Evolutionary conservation across 2,888 invertebrate species (phyloP), one percentile per base, ranked within the genome.

Genomic region (Trichogramma dendrolimi): DNA sequence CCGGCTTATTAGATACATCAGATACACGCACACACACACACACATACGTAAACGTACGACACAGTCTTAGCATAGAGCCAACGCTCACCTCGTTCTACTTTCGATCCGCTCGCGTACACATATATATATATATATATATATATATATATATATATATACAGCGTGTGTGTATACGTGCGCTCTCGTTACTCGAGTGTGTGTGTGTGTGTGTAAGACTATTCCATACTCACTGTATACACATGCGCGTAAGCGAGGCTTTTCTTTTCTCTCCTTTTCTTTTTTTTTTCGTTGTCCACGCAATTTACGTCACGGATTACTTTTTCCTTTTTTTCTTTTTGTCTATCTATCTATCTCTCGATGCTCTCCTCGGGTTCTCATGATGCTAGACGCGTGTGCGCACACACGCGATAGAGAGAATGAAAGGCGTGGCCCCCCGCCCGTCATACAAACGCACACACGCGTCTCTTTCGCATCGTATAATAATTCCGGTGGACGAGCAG

Each of bases 51-150:
- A 2, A 10, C 44, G 10, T 44, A 44, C 44, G 39, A 40, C 55
- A 27, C 41, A 38, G 47, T 14, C 46, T 7, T 44, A 44, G n/a
- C 40, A 8, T 54, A n/a, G 40, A 39, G 39, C 10, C 10, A 4
- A 38, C 10, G 10, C 27, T 59, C 43, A 54, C 59, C 59, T 59
- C 59, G 59, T 54, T 48, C 59, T 39, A 59, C 54, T 48, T 59
- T 5, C 27, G 48, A 11, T 6, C 11, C 48, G 27, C 48, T 11
- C 11, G 14, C 27, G 52, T 53, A 6, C 8, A 44, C 10, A 11
- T 43, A 39, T 11, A 54, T 43, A 39, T 11, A 54, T 54, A 54
- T 54, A 44, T 14, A 7, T 52, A 52, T 46, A 8, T 53, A 49
- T 48, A 8, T 7, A 11, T 54, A 42, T 43, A 38, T 11, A 42